These are phyloP conservation scores for Temnopleurus reevesii DNA, from an alignment of 53 echinoderm and acorn worm species.

Conservation along the genomic window DNA sequence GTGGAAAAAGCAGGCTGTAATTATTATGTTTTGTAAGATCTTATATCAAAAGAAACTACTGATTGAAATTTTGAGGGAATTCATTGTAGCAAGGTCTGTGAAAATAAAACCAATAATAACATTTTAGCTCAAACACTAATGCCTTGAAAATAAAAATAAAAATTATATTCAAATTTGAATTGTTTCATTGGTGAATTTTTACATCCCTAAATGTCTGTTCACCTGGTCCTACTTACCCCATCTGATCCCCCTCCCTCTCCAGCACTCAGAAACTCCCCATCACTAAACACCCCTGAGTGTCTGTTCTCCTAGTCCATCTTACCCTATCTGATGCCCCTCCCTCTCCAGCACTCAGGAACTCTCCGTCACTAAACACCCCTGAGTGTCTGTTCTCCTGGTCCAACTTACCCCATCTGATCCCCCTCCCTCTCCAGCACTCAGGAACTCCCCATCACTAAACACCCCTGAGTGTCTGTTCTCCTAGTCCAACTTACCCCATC, in stretches of 20 bases:
- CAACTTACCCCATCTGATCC: constrained; percentile 60
- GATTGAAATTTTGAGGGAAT: too few species aligned
- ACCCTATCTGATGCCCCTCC: constrained; percentile 63
- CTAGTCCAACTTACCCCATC: constrained; percentile 35
- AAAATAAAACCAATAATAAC: too few species aligned
- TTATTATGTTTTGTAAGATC: too few species aligned
- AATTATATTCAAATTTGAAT: too few species aligned
- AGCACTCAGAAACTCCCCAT: constrained; percentile 76
- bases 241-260: constrained; percentile 67
- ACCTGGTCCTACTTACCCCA: constrained; percentile 66
- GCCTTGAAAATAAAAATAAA: too few species aligned
- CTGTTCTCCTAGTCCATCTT: neutral
- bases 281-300: neutral
- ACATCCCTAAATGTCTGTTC: too few species aligned
- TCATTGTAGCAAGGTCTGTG: too few species aligned
- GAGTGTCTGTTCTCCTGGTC: neutral
- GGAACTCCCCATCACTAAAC: constrained; percentile 64
- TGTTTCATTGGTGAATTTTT: too few species aligned
- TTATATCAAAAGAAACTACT: too few species aligned
- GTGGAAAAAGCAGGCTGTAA: too few species aligned
- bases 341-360: constrained; percentile 79
- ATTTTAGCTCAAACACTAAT: too few species aligned
- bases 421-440: constrained; percentile 77
- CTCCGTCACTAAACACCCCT: constrained; percentile 49
- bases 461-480: constrained; percentile 31